Evolutionary conservation across 2,797 vertebrate species (phyloP).

Genomic region (Acrocephalus scirpaceus): DNA sequence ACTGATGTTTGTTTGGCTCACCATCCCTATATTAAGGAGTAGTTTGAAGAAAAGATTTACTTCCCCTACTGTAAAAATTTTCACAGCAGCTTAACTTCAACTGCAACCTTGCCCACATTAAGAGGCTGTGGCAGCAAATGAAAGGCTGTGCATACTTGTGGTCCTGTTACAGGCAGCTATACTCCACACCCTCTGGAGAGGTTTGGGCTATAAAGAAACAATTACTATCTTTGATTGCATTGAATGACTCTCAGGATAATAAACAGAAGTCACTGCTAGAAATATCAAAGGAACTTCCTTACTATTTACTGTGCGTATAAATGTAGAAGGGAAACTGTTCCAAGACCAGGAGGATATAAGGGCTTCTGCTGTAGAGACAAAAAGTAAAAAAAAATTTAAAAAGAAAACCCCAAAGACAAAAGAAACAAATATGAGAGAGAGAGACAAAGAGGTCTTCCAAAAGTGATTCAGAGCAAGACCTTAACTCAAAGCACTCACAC

Average conservation of each 20-base stretch:
- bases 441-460: neutral
- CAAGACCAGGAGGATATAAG: neutral
- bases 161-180: neutral
- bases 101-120: neutral
- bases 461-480: neutral
- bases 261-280: neutral
- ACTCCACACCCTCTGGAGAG: neutral
- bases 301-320: neutral
- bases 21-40: neutral
- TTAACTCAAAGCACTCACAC: neutral
- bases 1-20: neutral
- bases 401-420: neutral
- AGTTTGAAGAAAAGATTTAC: neutral
- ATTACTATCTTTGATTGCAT: neutral
- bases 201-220: neutral
- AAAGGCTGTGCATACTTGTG: neutral
- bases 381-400: accelerated
- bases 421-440: neutral
- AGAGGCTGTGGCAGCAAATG: neutral
- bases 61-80: neutral
- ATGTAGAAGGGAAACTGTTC: neutral
- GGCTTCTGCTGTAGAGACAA: neutral
- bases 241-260: neutral
- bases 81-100: neutral
- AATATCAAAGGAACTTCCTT: neutral